These are phyloP conservation scores for Diadumene lineata DNA, from an alignment of 92 coral and sea anemone species.

Conservation along the genomic window DNA sequence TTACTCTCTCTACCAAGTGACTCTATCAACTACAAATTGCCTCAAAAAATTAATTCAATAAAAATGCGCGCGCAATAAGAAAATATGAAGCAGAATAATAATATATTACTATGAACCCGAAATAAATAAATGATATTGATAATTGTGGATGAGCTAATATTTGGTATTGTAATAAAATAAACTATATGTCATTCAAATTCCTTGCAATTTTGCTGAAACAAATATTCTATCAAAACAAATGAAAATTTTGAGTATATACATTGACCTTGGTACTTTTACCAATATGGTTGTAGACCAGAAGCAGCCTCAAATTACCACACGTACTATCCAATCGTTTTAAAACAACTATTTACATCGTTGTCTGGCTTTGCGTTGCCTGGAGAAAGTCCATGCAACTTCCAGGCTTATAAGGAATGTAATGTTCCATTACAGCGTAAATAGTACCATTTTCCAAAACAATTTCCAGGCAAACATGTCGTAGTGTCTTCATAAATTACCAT, in stretches of 20 bases:
- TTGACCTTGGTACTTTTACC: neutral
- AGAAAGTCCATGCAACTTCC: too few species aligned
- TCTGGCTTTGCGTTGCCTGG: too few species aligned
- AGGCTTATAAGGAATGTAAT: too few species aligned
- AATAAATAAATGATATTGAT: constrained; percentile 11
- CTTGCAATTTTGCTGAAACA: neutral
- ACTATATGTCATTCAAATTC: constrained; percentile 14
- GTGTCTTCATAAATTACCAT: too few species aligned
- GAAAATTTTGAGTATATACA: too few species aligned
- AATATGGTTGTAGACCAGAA: too few species aligned
- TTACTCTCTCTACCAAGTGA: neutral
- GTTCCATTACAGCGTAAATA: too few species aligned
- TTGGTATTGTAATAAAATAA: constrained; percentile 17
- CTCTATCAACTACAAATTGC: neutral
- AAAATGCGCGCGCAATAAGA: neutral
- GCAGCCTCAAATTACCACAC: too few species aligned
- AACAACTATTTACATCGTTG: too few species aligned
- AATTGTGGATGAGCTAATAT: neutral
- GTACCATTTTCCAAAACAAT: too few species aligned
- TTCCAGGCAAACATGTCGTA: too few species aligned
- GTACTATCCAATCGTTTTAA: too few species aligned
- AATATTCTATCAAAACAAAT: neutral
- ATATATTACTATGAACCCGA: constrained; percentile 2
- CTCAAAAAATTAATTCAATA: neutral
- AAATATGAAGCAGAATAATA: constrained; percentile 8